Evolutionary conservation across 1,140 invertebrate genomes (phyloP).

Genomic region (Drosophila ohnishii): DNA sequence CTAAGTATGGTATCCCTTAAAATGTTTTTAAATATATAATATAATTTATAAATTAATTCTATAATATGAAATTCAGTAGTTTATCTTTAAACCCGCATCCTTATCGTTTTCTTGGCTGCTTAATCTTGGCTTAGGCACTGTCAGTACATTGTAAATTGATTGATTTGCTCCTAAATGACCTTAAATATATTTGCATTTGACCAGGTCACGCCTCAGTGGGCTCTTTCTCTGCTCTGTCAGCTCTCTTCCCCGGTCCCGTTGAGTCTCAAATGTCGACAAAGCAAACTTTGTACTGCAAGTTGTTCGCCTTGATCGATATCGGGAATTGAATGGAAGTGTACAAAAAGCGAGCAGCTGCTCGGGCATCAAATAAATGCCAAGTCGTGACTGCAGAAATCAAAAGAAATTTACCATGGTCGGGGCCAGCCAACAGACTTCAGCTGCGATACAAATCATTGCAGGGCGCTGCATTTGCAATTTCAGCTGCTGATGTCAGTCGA

Average conservation of each 20-base stretch:
- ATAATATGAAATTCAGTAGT: not conserved
- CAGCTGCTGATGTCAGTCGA: slow-evolving; percentile 33
- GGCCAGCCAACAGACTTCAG: not conserved
- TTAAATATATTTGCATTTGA: slow-evolving; percentile 43
- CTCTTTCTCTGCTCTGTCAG: slow-evolving; percentile 12
- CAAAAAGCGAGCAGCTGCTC: slow-evolving; percentile 17
- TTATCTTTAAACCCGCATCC: not conserved
- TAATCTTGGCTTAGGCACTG: slow-evolving; percentile 1
- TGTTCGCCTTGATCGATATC: slow-evolving; percentile 46
- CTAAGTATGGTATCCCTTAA: no score
- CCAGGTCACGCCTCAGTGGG: slow-evolving; percentile 32
- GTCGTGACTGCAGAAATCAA: slow-evolving; percentile 29
- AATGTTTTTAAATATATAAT: no score
- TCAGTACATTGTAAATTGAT: slow-evolving; percentile 20
- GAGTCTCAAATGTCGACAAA: slow-evolving; percentile 28
- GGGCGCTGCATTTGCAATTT: slow-evolving; percentile 53
- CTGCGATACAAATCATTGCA: slow-evolving; percentile 62
- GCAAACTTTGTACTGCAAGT: slow-evolving; percentile 36
- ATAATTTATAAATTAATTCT: not conserved
- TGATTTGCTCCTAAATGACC: slow-evolving; percentile 32
- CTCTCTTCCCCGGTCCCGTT: not conserved
- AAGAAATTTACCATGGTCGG: slow-evolving; percentile 15
- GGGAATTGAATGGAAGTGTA: slow-evolving; percentile 17
- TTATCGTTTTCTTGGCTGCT: not conserved
- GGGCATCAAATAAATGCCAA: slow-evolving; percentile 28